Conservation (phyloP, 2,888 invertebrate species). For the Phlogophora meticulosa region DNA sequence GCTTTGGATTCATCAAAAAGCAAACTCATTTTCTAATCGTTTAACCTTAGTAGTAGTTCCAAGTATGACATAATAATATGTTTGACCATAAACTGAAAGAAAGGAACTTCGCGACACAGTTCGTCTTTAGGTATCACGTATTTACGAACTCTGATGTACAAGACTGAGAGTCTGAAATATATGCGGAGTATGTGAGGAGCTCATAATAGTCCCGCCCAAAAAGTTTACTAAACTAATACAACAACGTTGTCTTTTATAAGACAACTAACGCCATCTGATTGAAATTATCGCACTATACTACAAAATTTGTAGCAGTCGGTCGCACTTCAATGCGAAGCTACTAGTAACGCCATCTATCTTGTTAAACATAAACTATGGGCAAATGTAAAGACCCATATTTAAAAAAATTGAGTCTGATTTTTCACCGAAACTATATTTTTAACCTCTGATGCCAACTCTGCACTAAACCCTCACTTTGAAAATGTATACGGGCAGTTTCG, state of each 20-base stretch:
- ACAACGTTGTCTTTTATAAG: background rate
- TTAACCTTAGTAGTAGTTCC: background rate
- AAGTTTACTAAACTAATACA: conserved; percentile 10
- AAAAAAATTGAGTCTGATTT: background rate
- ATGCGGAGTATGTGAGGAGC: background rate
- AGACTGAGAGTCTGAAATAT: background rate
- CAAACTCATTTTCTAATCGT: too few species aligned
- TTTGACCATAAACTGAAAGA: too few species aligned
- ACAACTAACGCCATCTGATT: conserved; percentile 52
- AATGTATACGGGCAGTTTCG: too few species aligned
- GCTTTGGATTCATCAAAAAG: too few species aligned
- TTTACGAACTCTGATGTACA: background rate
- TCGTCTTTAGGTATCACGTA: background rate
- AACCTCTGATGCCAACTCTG: too few species aligned
- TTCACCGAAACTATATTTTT: background rate
- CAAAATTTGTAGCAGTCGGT: conserved; percentile 1
- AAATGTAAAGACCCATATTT: background rate
- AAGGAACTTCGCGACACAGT: background rate
- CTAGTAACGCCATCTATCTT: conserved; percentile 37
- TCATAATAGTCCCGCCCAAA: conserved; percentile 17
- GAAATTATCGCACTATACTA: background rate
- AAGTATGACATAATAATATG: background rate
- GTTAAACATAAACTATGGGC: background rate
- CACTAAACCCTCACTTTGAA: too few species aligned
- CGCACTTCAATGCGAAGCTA: background rate